A percentile compares a stretch with the other conserved stretches of the same genome.
Evolutionary conservation across 64 coral and sea anemone species (phyloP).

Genomic region (Hydrozoanthus tunicans): DNA sequence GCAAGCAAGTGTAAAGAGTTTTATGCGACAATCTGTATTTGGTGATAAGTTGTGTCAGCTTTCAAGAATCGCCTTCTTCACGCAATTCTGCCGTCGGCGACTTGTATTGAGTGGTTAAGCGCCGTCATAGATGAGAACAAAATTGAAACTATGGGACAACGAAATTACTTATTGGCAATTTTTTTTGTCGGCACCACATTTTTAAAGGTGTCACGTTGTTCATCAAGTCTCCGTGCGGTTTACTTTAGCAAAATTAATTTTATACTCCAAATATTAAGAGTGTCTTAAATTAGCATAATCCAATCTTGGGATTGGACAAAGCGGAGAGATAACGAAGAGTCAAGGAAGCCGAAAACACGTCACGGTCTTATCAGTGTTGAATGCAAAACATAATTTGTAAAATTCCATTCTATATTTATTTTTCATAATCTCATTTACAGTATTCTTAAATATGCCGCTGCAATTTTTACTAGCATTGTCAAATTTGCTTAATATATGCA

Average conservation of each 20-base stretch:
- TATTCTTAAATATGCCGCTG: constrained; percentile 32
- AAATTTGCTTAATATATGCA: constrained; percentile 1
- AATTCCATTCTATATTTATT: constrained; percentile 48
- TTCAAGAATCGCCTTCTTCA: background rate
- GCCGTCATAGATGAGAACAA: background rate
- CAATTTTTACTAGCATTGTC: constrained; percentile 40
- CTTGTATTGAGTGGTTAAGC: background rate
- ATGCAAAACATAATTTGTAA: background rate
- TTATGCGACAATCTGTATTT: constrained; percentile 22
- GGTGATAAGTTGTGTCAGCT: constrained; percentile 11
- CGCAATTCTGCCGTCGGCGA: background rate
- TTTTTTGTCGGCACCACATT: constrained; percentile 60
- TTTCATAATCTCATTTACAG: constrained; percentile 52
- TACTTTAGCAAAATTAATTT: constrained; percentile 64
- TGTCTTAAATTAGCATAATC: constrained; percentile 54
- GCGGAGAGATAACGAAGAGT: background rate
- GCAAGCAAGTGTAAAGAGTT: constrained; percentile 44
- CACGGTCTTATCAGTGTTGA: background rate
- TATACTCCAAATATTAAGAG: constrained; percentile 60
- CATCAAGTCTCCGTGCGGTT: constrained; percentile 44
- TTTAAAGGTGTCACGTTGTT: constrained; percentile 56
- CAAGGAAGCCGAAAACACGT: background rate
- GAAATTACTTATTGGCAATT: constrained; percentile 37
- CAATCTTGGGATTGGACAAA: constrained; percentile 49
- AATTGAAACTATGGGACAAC: background rate